phyloP scores from a whole-genome alignment of 2,113 vertebrate genomes.

The Anthoscopus minutus region DNA sequence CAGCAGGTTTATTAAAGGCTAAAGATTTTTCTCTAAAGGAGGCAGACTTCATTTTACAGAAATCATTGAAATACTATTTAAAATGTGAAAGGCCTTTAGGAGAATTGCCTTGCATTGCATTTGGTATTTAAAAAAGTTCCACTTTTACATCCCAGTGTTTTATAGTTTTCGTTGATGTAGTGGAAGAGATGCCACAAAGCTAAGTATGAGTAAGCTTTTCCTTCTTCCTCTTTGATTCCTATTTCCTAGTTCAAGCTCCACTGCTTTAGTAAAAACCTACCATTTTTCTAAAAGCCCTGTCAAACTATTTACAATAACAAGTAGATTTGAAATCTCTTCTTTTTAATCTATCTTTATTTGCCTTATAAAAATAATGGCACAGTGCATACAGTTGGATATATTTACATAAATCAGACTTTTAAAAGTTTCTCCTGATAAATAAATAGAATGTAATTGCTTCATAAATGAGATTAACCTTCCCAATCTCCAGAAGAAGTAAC shows the following conservation, averaged over 20 bases:
- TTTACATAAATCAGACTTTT: background rate
- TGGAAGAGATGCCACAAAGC: background rate
- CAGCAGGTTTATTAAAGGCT: background rate
- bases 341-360: background rate
- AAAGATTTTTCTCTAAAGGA: background rate
- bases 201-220: background rate
- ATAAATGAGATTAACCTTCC: background rate
- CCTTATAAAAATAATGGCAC: background rate
- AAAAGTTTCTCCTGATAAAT: background rate
- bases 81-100: background rate
- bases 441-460: background rate
- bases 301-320: background rate
- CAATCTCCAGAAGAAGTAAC: background rate
- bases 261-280: background rate
- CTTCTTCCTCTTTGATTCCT: background rate
- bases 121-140: background rate
- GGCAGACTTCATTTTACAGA: background rate
- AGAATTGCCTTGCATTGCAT: background rate
- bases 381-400: background rate
- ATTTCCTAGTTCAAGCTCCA: background rate
- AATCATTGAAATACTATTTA: background rate
- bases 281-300: background rate
- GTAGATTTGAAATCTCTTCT: background rate
- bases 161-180: background rate
- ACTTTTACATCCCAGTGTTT: background rate